These are phyloP conservation scores for Euwallacea fornicatus DNA, from an alignment of 1,140 invertebrate species.

Conservation along the genomic window DNA sequence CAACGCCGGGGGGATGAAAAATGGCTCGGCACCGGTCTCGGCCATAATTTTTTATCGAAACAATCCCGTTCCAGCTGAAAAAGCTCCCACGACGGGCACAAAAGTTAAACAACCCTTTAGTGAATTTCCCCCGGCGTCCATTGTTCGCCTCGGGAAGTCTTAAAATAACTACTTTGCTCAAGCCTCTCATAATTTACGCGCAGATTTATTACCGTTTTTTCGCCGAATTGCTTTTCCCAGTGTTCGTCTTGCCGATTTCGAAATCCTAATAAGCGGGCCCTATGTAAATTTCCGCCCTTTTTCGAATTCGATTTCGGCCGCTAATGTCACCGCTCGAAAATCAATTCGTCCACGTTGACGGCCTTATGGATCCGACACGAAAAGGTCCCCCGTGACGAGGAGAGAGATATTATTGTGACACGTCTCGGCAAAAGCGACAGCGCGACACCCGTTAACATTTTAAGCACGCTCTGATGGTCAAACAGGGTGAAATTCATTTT, in stretches of 20 bases:
- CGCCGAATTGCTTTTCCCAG: too few species aligned
- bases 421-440: background rate
- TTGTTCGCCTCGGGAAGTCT: background rate
- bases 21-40: background rate
- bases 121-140: background rate
- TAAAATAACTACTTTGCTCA: background rate
- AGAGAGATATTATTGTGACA: background rate
- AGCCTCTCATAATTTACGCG: background rate
- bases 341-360: too few species aligned
- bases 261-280: too few species aligned
- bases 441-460: constrained; percentile 6
- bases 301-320: too few species aligned
- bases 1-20: constrained; percentile 5
- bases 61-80: background rate
- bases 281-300: too few species aligned
- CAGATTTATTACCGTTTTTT: too few species aligned
- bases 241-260: too few species aligned
- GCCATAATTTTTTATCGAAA: constrained; percentile 4
- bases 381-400: background rate
- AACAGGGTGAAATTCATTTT: constrained; percentile 7
- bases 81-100: background rate
- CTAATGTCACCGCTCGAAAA: too few species aligned
- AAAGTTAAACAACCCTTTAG: constrained; percentile 4
- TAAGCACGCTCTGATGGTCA: background rate
- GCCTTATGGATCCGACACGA: background rate